Evolutionary conservation across 2,797 vertebrate genomes (phyloP).

Genomic region (Odontamblyopus lacepedii): DNA sequence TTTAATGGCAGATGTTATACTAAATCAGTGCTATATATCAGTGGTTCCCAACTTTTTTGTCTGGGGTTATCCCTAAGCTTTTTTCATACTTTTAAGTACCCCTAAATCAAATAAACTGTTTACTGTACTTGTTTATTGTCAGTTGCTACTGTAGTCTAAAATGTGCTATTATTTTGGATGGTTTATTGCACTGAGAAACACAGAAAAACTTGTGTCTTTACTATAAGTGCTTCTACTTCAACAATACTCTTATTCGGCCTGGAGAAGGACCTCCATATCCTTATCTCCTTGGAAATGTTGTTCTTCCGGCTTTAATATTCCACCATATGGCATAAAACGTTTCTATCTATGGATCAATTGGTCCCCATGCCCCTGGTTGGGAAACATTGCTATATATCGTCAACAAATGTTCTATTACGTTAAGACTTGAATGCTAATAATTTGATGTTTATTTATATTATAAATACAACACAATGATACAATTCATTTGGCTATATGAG

Average conservation of each 20-base stretch:
- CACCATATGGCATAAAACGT: background rate
- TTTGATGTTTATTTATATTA: slow-evolving; percentile 72
- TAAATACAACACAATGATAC: slow-evolving; percentile 77
- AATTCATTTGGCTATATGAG: slow-evolving; percentile 76
- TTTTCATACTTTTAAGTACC: background rate
- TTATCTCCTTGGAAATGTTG: no score
- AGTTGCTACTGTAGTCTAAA: no score
- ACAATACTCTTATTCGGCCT: no score
- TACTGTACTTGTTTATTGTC: no score
- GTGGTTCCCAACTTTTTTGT: background rate
- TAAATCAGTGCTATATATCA: background rate
- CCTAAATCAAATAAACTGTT: no score
- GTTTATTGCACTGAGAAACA: no score
- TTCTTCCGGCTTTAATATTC: background rate
- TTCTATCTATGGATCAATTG: background rate
- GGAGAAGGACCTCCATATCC: no score
- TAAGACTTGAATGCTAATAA: slow-evolving; percentile 61
- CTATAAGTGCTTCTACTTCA: no score
- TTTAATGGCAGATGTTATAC: background rate
- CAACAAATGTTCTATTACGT: slow-evolving; percentile 4
- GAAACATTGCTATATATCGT: background rate
- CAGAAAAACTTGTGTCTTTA: no score
- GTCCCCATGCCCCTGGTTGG: background rate
- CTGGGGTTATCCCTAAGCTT: background rate
- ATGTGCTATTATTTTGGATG: no score